A percentile compares a stretch with the other conserved stretches of the same genome.
These are phyloP conservation scores for Phrynosoma platyrhinos DNA, from an alignment of 2,113 vertebrate species.

Conservation along the genomic window DNA sequence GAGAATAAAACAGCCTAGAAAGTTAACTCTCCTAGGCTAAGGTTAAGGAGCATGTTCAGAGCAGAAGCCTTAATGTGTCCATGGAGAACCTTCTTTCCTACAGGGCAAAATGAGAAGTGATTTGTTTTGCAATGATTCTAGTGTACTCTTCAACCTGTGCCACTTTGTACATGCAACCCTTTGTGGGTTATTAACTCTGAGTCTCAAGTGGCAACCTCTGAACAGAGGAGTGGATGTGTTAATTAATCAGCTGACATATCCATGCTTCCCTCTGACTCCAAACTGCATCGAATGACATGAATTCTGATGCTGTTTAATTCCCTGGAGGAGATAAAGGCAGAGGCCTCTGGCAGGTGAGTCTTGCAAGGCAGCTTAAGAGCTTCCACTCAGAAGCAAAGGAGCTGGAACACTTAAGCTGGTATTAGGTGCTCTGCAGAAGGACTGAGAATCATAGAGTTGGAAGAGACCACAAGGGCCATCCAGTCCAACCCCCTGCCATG, in stretches of 20 bases:
- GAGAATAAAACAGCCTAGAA: neutral
- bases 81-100: too few species aligned
- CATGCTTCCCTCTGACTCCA: slow-evolving; percentile 57
- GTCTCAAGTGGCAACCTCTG: slow-evolving; percentile 55
- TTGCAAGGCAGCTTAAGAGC: slow-evolving; percentile 40
- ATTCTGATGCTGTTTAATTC: slow-evolving; percentile 70
- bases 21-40: neutral
- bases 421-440: slow-evolving; percentile 36
- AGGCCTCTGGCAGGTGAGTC: slow-evolving; percentile 55
- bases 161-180: slow-evolving; percentile 49
- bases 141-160: slow-evolving; percentile 51
- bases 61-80: neutral
- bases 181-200: slow-evolving; percentile 64
- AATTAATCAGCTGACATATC: slow-evolving; percentile 74
- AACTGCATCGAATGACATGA: slow-evolving; percentile 59
- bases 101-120: slow-evolving; percentile 44
- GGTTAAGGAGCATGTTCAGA: neutral
- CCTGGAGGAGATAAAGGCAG: slow-evolving; percentile 55
- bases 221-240: slow-evolving; percentile 57
- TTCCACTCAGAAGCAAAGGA: slow-evolving; percentile 47
- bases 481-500: too few species aligned
- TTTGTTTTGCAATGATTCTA: slow-evolving; percentile 54
- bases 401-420: slow-evolving; percentile 30
- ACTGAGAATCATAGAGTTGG: neutral
- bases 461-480: too few species aligned